Evolutionary conservation across 2,888 invertebrate species (phyloP).

Genomic region (Therioaphis trifolii): DNA sequence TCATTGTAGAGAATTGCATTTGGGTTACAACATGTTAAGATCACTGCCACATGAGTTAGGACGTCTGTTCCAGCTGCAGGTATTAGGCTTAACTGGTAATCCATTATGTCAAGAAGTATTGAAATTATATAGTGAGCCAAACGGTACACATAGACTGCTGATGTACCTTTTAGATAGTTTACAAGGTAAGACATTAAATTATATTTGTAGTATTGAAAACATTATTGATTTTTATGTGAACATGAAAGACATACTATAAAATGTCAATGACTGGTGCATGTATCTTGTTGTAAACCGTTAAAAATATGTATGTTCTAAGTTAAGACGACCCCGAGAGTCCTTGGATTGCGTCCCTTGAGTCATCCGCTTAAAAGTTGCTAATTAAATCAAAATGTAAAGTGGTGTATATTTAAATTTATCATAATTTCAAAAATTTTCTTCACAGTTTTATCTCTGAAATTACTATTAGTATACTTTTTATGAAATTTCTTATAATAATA

Average conservation of each 20-base stretch:
- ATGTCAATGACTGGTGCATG: too few species aligned
- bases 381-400: too few species aligned
- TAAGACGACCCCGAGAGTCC: too few species aligned
- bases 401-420: too few species aligned
- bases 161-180: conserved; percentile 96
- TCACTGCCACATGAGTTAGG: conserved; percentile 97
- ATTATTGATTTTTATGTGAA: not conserved
- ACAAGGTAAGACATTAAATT: conserved; percentile 77
- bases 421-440: too few species aligned
- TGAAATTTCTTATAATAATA: too few species aligned
- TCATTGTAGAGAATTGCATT: conserved; percentile 84
- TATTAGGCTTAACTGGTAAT: conserved; percentile 92
- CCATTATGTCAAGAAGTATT: conserved; percentile 93
- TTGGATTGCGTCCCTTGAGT: too few species aligned
- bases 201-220: conserved; percentile 2
- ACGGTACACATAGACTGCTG: conserved; percentile 93
- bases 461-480: too few species aligned
- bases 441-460: too few species aligned
- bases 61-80: conserved; percentile 94
- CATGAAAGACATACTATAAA: not conserved
- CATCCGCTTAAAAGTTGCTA: too few species aligned
- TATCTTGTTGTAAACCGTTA: too few species aligned
- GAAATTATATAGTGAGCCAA: conserved; percentile 90
- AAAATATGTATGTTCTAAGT: too few species aligned
- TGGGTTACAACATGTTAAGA: conserved; percentile 94